phyloP scores from a whole-genome alignment of 2,888 invertebrate species.

The Tinea trinotella region DNA sequence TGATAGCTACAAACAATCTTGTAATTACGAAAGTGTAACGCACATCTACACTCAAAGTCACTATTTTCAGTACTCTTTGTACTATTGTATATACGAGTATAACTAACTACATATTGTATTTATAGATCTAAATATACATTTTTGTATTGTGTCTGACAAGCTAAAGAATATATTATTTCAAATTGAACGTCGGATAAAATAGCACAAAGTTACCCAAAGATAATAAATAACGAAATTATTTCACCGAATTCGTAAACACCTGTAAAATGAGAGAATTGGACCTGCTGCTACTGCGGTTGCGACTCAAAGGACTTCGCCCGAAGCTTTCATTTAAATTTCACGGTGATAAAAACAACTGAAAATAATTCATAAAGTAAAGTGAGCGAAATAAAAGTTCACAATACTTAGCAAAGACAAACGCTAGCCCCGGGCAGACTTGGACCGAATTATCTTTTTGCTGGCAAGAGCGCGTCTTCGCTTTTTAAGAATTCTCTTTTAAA shows the following conservation, averaged over 20 bases:
- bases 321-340: slow-evolving; percentile 40
- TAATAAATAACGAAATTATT: neutral
- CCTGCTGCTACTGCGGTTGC: slow-evolving; percentile 24
- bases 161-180: too few species aligned
- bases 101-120: too few species aligned
- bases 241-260: neutral
- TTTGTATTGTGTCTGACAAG: too few species aligned
- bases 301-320: slow-evolving; percentile 32
- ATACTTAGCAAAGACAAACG: slow-evolving; percentile 63
- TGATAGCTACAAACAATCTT: slow-evolving; percentile 32
- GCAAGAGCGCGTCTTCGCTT: slow-evolving; percentile 49
- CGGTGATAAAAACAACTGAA: slow-evolving; percentile 61
- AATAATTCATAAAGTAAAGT: slow-evolving; percentile 62
- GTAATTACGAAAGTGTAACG: slow-evolving; percentile 30
- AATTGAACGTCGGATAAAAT: too few species aligned
- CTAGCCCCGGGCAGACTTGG: slow-evolving; percentile 43
- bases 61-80: too few species aligned
- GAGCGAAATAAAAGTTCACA: slow-evolving; percentile 63
- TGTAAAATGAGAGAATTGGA: neutral
- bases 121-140: too few species aligned
- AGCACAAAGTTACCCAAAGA: neutral
- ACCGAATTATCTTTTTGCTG: slow-evolving; percentile 64
- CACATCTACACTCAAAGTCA: too few species aligned
- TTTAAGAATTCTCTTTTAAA: slow-evolving; percentile 70
- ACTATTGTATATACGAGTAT: too few species aligned